Evolutionary conservation across 2,888 invertebrate genomes (phyloP).

Genomic region (Kuschelorhynchus macadamiae): DNA sequence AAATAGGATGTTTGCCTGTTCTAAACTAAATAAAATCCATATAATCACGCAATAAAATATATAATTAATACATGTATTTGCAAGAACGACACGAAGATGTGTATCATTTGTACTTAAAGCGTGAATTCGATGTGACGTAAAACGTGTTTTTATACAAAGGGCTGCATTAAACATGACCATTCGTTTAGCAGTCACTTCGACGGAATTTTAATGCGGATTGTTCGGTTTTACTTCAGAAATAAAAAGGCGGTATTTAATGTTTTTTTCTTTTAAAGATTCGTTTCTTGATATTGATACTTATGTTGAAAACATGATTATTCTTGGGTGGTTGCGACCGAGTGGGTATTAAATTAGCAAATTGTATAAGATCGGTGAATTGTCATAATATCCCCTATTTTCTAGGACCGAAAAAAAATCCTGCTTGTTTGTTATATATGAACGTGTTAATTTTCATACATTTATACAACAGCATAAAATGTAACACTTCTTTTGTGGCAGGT

Average conservation of each 20-base stretch:
- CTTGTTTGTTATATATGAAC: too few species aligned
- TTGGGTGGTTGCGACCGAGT: conserved; percentile 6
- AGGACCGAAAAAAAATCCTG: too few species aligned
- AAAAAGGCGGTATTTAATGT: conserved; percentile 2
- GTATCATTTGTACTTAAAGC: conserved; percentile 27
- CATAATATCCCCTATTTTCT: too few species aligned
- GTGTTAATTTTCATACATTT: too few species aligned
- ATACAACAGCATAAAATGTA: too few species aligned
- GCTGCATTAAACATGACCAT: conserved; percentile 40
- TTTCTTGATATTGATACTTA: conserved; percentile 8
- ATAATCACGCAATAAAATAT: too few species aligned
- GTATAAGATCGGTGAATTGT: not conserved
- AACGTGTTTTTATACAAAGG: conserved; percentile 30
- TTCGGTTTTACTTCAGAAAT: conserved; percentile 15
- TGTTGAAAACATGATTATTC: conserved; percentile 6
- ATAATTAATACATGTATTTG: too few species aligned
- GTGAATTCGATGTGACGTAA: conserved; percentile 31
- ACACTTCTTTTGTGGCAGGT: too few species aligned
- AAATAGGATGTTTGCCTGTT: too few species aligned
- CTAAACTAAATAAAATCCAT: too few species aligned
- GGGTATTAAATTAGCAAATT: not conserved
- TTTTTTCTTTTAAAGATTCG: conserved; percentile 1
- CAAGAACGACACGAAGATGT: conserved; percentile 5
- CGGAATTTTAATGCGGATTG: conserved; percentile 36
- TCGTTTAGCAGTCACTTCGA: conserved; percentile 30